A percentile compares a stretch with the other conserved stretches of the same genome.
These are phyloP conservation scores for Drosophila obscura DNA, from an alignment of 1,140 invertebrate genomes.

Conservation along the genomic window DNA sequence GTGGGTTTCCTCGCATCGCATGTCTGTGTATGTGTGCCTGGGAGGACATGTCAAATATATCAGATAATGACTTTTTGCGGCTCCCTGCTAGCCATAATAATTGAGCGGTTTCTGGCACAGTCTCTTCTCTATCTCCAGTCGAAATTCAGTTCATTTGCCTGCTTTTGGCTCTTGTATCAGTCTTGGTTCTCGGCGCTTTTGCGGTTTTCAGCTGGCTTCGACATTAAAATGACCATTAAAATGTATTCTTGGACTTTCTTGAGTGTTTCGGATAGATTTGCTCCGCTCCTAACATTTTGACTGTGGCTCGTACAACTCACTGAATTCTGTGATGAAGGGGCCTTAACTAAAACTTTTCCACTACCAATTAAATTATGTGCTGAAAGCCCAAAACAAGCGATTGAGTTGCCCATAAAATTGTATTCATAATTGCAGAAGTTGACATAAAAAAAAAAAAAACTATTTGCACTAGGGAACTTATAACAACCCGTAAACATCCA, in stretches of 20 bases:
- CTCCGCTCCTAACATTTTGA: slow-evolving; percentile 48
- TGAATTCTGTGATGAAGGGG: slow-evolving; percentile 6
- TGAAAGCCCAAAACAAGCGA: too few relatives aligned
- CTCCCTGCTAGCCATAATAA: slow-evolving; percentile 58
- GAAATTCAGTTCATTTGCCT: slow-evolving; percentile 58
- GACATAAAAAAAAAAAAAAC: too few relatives aligned
- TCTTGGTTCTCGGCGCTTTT: slow-evolving; percentile 7
- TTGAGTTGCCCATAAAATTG: too few relatives aligned
- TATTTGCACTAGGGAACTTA: too few relatives aligned
- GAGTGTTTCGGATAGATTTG: slow-evolving; percentile 47
- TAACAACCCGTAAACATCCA: too few relatives aligned
- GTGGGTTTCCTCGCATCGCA: slow-evolving; percentile 11
- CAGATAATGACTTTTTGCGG: slow-evolving; percentile 73
- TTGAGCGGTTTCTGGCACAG: slow-evolving; percentile 69
- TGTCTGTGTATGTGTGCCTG: slow-evolving; percentile 37
- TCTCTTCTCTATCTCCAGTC: background rate
- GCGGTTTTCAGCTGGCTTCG: slow-evolving; percentile 39
- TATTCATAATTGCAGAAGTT: too few relatives aligned
- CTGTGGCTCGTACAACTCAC: slow-evolving; percentile 39
- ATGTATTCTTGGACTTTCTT: slow-evolving; percentile 49
- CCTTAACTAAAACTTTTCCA: slow-evolving; percentile 29
- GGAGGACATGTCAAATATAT: slow-evolving; percentile 74
- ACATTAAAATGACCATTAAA: slow-evolving; percentile 70
- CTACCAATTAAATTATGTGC: background rate
- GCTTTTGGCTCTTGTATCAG: background rate